Base-by-base conservation (phyloP, 2,797 vertebrate species). In the Tapera naevia region DNA sequence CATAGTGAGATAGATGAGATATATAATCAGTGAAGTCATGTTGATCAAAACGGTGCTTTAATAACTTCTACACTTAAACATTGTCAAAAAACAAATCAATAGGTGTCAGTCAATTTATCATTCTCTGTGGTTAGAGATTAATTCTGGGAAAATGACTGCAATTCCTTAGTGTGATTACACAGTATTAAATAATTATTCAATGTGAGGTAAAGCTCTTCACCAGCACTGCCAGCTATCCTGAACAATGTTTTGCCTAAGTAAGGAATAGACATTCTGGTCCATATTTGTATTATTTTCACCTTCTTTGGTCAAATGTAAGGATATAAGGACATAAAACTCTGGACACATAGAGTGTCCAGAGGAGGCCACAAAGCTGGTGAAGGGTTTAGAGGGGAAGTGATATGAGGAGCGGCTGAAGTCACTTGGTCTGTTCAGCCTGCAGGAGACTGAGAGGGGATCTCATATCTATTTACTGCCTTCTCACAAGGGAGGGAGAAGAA, bases 41-140 rank as follows among this genome's bases (percentile, higher is more conserved):
- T 76, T 81, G 76, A 80, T 93, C 64, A 85, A 91, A 92, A 89
- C 45, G 76, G 45, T 33, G 15, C 17, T 90, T 93, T 79, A 82
- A 54, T 86, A 91, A 70, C 39, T 60, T 93, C 35, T 70, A 87
- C 60, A 57, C 86, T 88, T 88, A 86, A 91, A 75, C 53, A 57
- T 30, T 81, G 41, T 74, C 90, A 91, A 81, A 81, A 85, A 94
- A 88, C 41, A 88, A 87, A 93, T 90, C 71, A 90, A 21, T 74
- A 33, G 17, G 76, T 87, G 41, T 85, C 80, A 93, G 37, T 74
- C 60, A 82, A 61, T 86, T 81, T 95, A 70, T 76, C 25, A 4
- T 70, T 75, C 33, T 71, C 35, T 73, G 14, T 73, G n/a, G 14
- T 80, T 91, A 94, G 57, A 90, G 51, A 86, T 56, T 75, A 84